Percentiles rank a stretch among this genome's conserved stretches.
Conservation (phyloP, 1,140 invertebrate genomes). For the Leptoteleia sp. region DNA sequence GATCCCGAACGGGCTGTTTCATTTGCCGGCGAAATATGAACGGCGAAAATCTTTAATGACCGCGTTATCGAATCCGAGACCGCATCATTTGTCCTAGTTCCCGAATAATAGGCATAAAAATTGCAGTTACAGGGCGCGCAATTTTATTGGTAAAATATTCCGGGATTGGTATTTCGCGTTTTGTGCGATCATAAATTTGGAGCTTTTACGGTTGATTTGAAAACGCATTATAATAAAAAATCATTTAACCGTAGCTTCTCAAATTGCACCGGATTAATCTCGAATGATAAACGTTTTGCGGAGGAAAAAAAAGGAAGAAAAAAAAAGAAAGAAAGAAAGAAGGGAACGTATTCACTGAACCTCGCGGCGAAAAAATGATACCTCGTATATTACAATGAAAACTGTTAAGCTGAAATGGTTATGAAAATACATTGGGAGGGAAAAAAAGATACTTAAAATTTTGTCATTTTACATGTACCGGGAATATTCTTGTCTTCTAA, state of each 20-base stretch:
- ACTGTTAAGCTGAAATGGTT: neutral
- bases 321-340: no score
- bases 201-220: constrained; percentile 16
- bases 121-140: constrained; percentile 1
- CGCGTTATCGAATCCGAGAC: neutral
- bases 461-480: no score
- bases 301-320: neutral
- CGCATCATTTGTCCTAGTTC: constrained; percentile 3
- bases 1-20: no score
- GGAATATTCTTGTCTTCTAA: no score
- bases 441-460: no score
- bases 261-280: constrained; percentile 22
- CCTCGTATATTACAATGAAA: neutral
- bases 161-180: constrained; percentile 9
- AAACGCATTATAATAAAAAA: constrained; percentile 30
- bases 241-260: constrained; percentile 9
- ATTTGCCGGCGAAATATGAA: no score
- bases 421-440: no score
- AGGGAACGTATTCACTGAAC: neutral
- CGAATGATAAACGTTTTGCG: neutral
- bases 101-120: constrained; percentile 22
- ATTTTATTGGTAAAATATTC: constrained; percentile 15
- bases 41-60: no score
- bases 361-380: no score
- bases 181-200: constrained; percentile 19